phyloP scores from a whole-genome alignment of 2,888 invertebrate species.

The Orthonevra nobilis region DNA sequence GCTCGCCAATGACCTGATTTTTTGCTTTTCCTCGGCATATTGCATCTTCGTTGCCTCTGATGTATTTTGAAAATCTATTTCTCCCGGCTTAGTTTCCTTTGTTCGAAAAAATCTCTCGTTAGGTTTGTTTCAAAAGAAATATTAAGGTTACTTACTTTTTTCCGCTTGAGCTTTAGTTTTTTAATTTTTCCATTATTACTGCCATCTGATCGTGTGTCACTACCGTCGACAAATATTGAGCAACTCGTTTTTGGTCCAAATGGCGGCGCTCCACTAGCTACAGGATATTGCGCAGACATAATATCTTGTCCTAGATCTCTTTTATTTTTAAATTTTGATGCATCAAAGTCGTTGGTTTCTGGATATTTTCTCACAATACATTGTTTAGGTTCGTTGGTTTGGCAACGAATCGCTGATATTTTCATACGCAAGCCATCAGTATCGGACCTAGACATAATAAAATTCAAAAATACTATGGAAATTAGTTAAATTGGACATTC shows the following conservation, averaged over 20 bases:
- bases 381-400: constrained; percentile 39
- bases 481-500: not conserved
- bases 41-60: too few species aligned
- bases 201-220: constrained; percentile 68
- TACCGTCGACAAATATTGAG: constrained; percentile 67
- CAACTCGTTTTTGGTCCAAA: constrained; percentile 35
- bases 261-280: too few species aligned
- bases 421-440: constrained; percentile 79
- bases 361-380: constrained; percentile 25
- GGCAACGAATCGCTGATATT: constrained; percentile 78
- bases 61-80: constrained; percentile 3
- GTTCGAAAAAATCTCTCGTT: too few species aligned
- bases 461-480: not conserved
- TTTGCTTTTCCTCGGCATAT: not conserved
- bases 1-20: constrained; percentile 7
- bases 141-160: constrained; percentile 75
- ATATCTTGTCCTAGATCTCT: constrained; percentile 4
- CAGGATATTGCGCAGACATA: constrained; percentile 17
- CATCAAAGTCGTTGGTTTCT: constrained; percentile 66
- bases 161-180: constrained; percentile 77
- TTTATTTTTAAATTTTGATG: constrained; percentile 50
- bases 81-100: constrained; percentile 30
- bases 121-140: too few species aligned
- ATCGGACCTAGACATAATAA: constrained; percentile 75
- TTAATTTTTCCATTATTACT: constrained; percentile 72